phyloP scores from a whole-genome alignment of 2,888 invertebrate genomes.

The Lottia scabra region DNA sequence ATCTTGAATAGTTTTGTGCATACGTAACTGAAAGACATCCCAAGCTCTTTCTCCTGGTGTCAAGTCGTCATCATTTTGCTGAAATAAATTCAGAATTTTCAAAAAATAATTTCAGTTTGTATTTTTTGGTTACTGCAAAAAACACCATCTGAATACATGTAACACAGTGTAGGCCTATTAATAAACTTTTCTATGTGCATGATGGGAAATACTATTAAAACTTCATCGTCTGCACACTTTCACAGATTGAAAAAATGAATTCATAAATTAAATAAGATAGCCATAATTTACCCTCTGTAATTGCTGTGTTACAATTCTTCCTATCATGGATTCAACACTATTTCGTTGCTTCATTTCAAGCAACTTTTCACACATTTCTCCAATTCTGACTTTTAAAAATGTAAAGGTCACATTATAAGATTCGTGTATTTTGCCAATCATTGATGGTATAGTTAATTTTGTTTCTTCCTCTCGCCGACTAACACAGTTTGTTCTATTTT shows the following conservation, averaged over 20 bases:
- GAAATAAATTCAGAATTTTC: too few species aligned
- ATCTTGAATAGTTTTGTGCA: constrained; percentile 81
- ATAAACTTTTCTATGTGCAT: too few species aligned
- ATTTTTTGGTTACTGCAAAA: too few species aligned
- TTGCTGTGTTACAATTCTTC: constrained; percentile 43
- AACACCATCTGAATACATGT: too few species aligned
- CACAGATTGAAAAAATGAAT: not conserved
- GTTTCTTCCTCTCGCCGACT: constrained; percentile 48
- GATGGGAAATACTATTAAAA: too few species aligned
- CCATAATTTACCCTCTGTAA: constrained; percentile 21
- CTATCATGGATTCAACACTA: constrained; percentile 54
- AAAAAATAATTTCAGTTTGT: too few species aligned
- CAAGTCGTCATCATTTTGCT: constrained; percentile 37
- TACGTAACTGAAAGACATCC: constrained; percentile 64
- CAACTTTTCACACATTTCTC: constrained; percentile 52
- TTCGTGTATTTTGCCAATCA: constrained; percentile 57
- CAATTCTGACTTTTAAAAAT: constrained; percentile 46
- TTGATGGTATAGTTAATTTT: constrained; percentile 50
- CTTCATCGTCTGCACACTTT: too few species aligned
- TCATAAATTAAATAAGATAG: not conserved
- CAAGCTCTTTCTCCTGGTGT: constrained; percentile 60
- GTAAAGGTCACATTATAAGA: constrained; percentile 58
- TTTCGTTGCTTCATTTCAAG: constrained; percentile 40
- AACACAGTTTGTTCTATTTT: constrained; percentile 7
- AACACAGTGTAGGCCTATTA: too few species aligned